Conservation (phyloP, 1,140 invertebrate genomes). For the Eupeodes corollae region DNA sequence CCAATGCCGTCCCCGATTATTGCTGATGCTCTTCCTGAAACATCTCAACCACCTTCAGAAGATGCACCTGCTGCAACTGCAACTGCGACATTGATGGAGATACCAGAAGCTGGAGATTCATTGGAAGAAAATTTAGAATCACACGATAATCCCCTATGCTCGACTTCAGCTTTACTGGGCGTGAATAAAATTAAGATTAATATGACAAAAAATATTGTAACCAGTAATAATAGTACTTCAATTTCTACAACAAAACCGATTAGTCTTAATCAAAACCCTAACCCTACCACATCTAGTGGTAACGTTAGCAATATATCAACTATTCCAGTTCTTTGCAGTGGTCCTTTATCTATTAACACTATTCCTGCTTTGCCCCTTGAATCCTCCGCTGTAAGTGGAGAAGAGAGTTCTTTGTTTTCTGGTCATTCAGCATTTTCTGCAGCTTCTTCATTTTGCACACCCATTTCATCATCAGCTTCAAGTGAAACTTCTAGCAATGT, state of each 20-base stretch:
- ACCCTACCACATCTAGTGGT: constrained; percentile 1
- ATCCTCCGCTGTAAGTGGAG: neutral
- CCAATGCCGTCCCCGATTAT: constrained; percentile 11
- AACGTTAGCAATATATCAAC: constrained; percentile 31
- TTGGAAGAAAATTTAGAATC: constrained; percentile 60
- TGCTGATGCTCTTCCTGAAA: constrained; percentile 1
- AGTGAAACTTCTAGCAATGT: constrained; percentile 5
- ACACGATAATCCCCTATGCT: constrained; percentile 41
- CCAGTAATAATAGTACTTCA: constrained; percentile 31
- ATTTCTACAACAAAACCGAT: neutral
- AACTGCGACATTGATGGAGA: constrained; percentile 2
- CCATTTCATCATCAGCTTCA: constrained; percentile 13
- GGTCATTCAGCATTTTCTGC: constrained; percentile 4
- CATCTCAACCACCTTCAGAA: constrained; percentile 31
- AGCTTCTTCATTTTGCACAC: constrained; percentile 27
- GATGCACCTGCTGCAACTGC: constrained; percentile 42
- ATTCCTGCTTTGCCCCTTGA: constrained; percentile 7
- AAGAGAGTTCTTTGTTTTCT: neutral
- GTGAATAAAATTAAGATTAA: constrained; percentile 66
- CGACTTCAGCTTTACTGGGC: constrained; percentile 40
- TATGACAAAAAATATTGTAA: constrained; percentile 45
- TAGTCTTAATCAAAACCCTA: constrained; percentile 4
- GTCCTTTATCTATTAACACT: constrained; percentile 26
- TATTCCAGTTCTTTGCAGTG: constrained; percentile 34
- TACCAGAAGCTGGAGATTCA: constrained; percentile 22